Percentiles rank a stretch among this genome's conserved stretches.
These are phyloP conservation scores for Amphipyra berbera DNA, from an alignment of 2,888 invertebrate genomes.

Conservation along the genomic window DNA sequence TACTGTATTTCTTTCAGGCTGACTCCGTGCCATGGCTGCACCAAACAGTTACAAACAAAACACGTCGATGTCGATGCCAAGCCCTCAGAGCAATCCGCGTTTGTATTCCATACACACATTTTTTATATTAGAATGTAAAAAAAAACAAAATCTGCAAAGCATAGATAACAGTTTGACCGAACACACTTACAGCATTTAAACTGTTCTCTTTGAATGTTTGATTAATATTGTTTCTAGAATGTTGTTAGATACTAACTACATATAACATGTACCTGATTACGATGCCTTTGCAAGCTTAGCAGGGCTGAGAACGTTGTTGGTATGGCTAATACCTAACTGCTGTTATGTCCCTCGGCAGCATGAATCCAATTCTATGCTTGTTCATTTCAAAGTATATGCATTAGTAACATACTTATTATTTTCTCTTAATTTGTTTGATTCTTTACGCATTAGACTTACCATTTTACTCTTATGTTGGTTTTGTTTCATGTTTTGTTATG, in stretches of 20 bases:
- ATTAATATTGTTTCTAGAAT: slow-evolving; percentile 68
- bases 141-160: slow-evolving; percentile 37
- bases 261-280: slow-evolving; percentile 67
- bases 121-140: slow-evolving; percentile 27
- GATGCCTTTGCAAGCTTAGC: slow-evolving; percentile 82
- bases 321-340: slow-evolving; percentile 83
- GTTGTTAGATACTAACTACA: slow-evolving; percentile 84
- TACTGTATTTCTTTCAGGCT: slow-evolving; percentile 45
- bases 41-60: slow-evolving; percentile 95
- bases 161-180: slow-evolving; percentile 62
- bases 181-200: slow-evolving; percentile 61
- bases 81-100: slow-evolving; percentile 93
- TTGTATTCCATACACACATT: slow-evolving; percentile 84
- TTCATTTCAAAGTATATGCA: slow-evolving; percentile 72
- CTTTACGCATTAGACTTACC: slow-evolving; percentile 89
- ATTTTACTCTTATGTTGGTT: slow-evolving; percentile 92
- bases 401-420: slow-evolving; percentile 76
- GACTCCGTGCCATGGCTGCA: slow-evolving; percentile 91
- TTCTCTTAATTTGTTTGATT: slow-evolving; percentile 70
- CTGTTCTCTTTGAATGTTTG: slow-evolving; percentile 60
- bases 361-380: slow-evolving; percentile 84
- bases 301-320: slow-evolving; percentile 76
- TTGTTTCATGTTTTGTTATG: slow-evolving; percentile 93
- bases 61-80: slow-evolving; percentile 93
- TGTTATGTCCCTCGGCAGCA: slow-evolving; percentile 77